Base-by-base conservation (phyloP, 1,140 invertebrate species). In the Aporrectodea caliginosa region DNA sequence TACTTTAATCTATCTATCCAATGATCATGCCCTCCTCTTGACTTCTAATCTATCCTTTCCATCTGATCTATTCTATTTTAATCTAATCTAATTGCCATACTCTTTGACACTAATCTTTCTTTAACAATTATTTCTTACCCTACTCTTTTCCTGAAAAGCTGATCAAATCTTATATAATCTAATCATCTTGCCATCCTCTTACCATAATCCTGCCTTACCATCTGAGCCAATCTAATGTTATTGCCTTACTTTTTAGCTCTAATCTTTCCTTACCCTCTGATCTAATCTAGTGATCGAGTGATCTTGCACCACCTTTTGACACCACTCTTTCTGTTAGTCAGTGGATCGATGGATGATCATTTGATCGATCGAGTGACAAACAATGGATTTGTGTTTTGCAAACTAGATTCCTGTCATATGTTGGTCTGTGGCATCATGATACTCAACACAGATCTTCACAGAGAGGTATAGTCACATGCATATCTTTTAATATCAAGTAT, bases 361-460 rank as follows among this genome's bases (percentile, higher is more conserved):
- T 58, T 58, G 43, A 58, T 58, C 6, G 22, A 58, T 58, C 22
- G 43, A 12, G 22, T 6, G 43, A 58, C 22, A 22, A 58, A 58
- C 43, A 58, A 12, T 58, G 22, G 22, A 12, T 58, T 6, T 58
- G 43, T 84, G 79, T 81, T 81, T 88, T 90, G 14, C 43, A 58
- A 58, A 22, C 22, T 89, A 96, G 97, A 99, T 91, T 95, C 96
- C 81, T 96, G 98, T 85, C 97, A 99, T 89, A 98, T 97, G 1
- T 89, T 99, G 82, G 98, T 97, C 72, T 99, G 98, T 91, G 98
- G 98, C 81, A 95, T 99, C 86, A 97, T 99, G 95, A 90, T 99
- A 84, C 92, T 99, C 72, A 99, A 99, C 89, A 98, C 97, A 35
- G 97, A 99, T 91, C 91, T 99, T 78, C 97, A 99, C 90, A 95